These are phyloP conservation scores for Liopterus haemorrhoidalis DNA, from an alignment of 2,888 invertebrate genomes.

Conservation along the genomic window DNA sequence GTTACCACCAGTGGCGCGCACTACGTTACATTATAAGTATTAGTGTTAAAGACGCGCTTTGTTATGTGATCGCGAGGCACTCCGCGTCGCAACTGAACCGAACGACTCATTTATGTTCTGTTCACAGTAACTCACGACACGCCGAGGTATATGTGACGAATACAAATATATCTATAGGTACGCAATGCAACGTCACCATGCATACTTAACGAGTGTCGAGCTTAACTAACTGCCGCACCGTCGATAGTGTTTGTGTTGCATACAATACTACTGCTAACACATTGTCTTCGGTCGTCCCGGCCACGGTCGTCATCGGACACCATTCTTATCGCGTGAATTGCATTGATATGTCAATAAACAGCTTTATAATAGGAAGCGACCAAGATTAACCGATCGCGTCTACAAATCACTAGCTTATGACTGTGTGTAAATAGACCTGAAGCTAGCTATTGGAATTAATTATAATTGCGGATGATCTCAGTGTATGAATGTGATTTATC, in stretches of 20 bases:
- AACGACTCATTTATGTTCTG: slow-evolving; percentile 39
- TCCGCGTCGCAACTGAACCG: slow-evolving; percentile 39
- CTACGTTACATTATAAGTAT: no score
- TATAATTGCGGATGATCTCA: slow-evolving; percentile 14
- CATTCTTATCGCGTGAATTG: neutral
- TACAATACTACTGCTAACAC: neutral
- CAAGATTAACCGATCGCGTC: neutral
- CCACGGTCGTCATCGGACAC: neutral
- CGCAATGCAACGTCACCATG: slow-evolving; percentile 11
- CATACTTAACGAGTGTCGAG: slow-evolving; percentile 9
- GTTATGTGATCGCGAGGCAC: slow-evolving; percentile 35
- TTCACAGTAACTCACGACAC: slow-evolving; percentile 36
- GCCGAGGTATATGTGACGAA: slow-evolving; percentile 42
- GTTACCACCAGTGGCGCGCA: neutral
- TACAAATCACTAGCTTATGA: slow-evolving; percentile 13
- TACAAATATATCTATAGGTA: slow-evolving; percentile 40
- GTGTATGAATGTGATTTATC: slow-evolving; percentile 24
- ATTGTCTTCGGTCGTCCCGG: neutral
- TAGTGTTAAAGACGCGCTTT: no score
- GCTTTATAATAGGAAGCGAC: neutral
- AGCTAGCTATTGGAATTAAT: slow-evolving; percentile 19
- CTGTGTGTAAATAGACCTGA: slow-evolving; percentile 7
- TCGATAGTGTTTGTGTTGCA: neutral
- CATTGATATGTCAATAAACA: neutral
- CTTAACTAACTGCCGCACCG: neutral